phyloP scores from a whole-genome alignment of 1,140 invertebrate genomes.

The Drosophila saltans region DNA sequence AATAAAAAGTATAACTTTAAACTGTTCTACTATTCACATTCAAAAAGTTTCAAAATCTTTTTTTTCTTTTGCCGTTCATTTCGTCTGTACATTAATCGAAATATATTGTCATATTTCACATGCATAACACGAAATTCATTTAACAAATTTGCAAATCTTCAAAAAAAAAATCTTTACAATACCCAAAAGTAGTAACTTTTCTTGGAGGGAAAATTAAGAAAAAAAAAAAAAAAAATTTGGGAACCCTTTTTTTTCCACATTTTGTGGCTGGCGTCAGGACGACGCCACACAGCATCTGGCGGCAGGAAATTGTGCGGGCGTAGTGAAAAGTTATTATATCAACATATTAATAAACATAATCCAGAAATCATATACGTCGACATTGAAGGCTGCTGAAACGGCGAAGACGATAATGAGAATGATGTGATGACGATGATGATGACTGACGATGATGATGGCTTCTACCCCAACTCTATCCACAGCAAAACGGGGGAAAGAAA shows the following conservation, averaged over 20 bases:
- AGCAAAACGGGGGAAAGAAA: not conserved
- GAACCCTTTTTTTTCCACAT: slow-evolving; percentile 4
- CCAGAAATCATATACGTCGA: slow-evolving; percentile 54
- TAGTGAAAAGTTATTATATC: slow-evolving; percentile 39
- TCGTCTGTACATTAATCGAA: too few relatives aligned
- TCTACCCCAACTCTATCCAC: not conserved
- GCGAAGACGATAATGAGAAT: slow-evolving; percentile 8
- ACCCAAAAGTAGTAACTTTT: not conserved
- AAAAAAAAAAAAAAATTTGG: not conserved
- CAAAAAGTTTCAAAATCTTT: too few relatives aligned
- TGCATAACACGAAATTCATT: not conserved
- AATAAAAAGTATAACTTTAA: too few relatives aligned
- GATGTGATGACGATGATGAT: slow-evolving; percentile 18
- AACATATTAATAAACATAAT: slow-evolving; percentile 55
- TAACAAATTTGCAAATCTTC: not conserved
- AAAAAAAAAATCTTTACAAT: not conserved
- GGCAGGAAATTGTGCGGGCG: slow-evolving; percentile 12
- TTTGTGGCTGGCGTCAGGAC: slow-evolving; percentile 34
- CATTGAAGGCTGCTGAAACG: slow-evolving; percentile 27
- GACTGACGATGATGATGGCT: not conserved
- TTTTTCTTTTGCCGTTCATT: too few relatives aligned
- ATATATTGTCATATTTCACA: too few relatives aligned
- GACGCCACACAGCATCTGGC: slow-evolving; percentile 40
- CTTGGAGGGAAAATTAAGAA: not conserved
- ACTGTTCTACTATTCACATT: too few relatives aligned